Base-by-base conservation (phyloP, 1,140 invertebrate genomes). In the Hormaphis cornu region DNA sequence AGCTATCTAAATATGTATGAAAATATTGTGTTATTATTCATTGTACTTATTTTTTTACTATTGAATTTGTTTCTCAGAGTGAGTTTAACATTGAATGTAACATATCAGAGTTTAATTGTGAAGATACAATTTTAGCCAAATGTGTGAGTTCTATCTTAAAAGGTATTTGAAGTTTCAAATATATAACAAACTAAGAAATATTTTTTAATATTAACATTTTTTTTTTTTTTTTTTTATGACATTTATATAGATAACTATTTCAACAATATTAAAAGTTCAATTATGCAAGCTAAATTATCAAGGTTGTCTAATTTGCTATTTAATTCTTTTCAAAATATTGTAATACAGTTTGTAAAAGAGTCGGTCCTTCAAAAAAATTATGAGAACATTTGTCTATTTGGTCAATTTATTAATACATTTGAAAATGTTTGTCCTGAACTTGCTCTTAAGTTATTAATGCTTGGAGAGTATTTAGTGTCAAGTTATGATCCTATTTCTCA, bases 221-320 rank as follows among this genome's bases (percentile, higher is more conserved):
- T n/a, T 50, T 48, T 24, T 24, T 6, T 40, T 22, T 33, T 50
- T 24, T 48, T 20, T 24, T 7, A 37, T 56, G 6, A 24, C 1
- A 22, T 5, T 2, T 33, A 50, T n/a, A n/a, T 48, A 66, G 61
- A 24, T 50, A 18, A 48, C 8, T 50, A 10, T 48, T 50, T 33
- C n/a, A 37, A 46, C 4, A n/a, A 48, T 14, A 35, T 50, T 4
- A 44, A 44, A 12, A 63, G 40, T 33, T 24, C 28, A 16, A 12
- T 35, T 22, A 50, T 66, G 22, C 61, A 66, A 66, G 28, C 61
- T 5, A 66, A 24, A 16, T 35, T 66, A 48, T 66, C 42, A 10
- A 50, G 61, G 9, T 66, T 66, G 35, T 66, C 61, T 16, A 33
- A 50, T 66, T 66, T 66, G 35, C 35, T 66, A 48, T 66, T 66